Evolutionary conservation across 2,113 vertebrate species (phyloP), one percentile per base, ranked within the genome.

Genomic region (Ctenomys sociabilis): DNA sequence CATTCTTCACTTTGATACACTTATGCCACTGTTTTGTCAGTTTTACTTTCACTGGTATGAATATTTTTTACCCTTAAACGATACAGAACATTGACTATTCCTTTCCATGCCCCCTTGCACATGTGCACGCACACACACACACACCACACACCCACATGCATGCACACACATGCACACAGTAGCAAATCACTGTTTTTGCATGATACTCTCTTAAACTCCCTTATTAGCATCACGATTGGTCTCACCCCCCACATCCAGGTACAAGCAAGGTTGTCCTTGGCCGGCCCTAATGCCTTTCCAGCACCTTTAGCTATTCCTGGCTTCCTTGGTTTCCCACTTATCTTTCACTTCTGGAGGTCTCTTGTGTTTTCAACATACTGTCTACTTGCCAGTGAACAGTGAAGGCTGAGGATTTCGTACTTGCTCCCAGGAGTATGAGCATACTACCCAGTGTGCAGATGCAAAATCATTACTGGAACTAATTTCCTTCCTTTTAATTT

Each of bases 401-500:
- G 64, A 81, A 66, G n/a, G n/a, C 4, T 75, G 37, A 85, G 7
- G 37, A 63, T 35, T 26, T 63, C 16, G 73, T 52, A 24, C n/a
- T 85, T 16, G 54, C 40, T 94, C 24, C 52, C 57, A 81, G 22
- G 63, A 64, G 13, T 80, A 81, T 73, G 35, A 81, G 37, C 12
- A 66, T 57, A 45, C 16, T 49, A 57, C 37, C 61, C 1, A 57
- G 14, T 63, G 22, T 45, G 32, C 24, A 91, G 43, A 88, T n/a
- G 70, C 49, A 73, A 73, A 85, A 54, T 28, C 37, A 68, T 32
- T 30, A 30, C 7, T 45, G 21, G 54, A 4, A 54, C 52, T 81
- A 72, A 85, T 85, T 54, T 37, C 87, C 59, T 89, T 35, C 37
- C 45, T 84, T 77, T 84, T 84, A 68, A 90, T 82, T 80, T 66